Conservation (phyloP, 2,888 invertebrate genomes). For the Drosophila formosana region DNA sequence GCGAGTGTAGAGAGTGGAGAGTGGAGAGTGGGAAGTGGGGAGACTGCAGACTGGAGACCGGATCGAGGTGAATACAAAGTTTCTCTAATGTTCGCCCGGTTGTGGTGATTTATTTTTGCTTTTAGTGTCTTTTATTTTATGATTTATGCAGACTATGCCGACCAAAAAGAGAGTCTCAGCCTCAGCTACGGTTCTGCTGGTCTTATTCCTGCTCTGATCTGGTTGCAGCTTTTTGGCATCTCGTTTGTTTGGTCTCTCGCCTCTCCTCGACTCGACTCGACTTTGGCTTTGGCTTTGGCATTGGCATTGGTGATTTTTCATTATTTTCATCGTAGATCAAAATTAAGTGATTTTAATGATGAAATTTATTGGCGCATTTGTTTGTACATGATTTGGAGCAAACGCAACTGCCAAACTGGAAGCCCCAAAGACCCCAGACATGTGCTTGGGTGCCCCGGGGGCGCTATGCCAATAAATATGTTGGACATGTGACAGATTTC, state of each 20-base stretch:
- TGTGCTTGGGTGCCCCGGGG: constrained; percentile 24
- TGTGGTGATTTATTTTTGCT: constrained; percentile 74
- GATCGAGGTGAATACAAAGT: constrained; percentile 45
- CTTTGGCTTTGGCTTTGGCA: constrained; percentile 24
- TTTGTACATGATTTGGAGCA: constrained; percentile 61
- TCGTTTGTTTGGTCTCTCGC: neutral
- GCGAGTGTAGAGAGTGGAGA: constrained; percentile 13
- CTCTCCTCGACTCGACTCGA: constrained; percentile 2
- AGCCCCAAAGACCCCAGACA: constrained; percentile 2
- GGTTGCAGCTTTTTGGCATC: constrained; percentile 9
- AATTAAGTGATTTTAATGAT: constrained; percentile 75
- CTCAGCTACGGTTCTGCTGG: constrained; percentile 2
- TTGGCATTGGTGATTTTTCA: constrained; percentile 63
- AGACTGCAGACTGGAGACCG: constrained; percentile 29
- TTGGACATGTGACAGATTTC: constrained; percentile 61
- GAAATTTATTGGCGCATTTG: constrained; percentile 72
- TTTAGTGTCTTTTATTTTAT: constrained; percentile 78
- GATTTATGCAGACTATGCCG: constrained; percentile 71
- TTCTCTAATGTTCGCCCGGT: constrained; percentile 70
- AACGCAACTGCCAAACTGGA: constrained; percentile 29
- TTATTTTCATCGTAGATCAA: constrained; percentile 71
- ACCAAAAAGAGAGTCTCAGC: constrained; percentile 25
- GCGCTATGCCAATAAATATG: constrained; percentile 56
- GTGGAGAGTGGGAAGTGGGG: constrained; percentile 7
- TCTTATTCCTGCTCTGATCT: constrained; percentile 14